Evolutionary conservation across 2,888 invertebrate genomes (phyloP).

Genomic region (Hydraecia micacea): DNA sequence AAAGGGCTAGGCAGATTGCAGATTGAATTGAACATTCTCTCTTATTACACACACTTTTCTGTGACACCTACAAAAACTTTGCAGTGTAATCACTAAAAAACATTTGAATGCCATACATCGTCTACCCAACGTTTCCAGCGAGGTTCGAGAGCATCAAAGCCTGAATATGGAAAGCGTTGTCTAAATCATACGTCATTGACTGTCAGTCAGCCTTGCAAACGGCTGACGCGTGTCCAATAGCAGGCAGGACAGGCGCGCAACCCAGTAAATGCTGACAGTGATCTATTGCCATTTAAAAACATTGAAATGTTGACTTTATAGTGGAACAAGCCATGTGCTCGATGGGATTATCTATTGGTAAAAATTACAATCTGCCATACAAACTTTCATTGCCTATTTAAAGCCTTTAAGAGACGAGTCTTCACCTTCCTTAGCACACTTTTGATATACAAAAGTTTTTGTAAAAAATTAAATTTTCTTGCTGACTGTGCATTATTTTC

Average conservation of each 20-base stretch:
- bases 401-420: neutral
- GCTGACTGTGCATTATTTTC: too few species aligned
- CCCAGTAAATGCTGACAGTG: slow-evolving; percentile 16
- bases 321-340: neutral
- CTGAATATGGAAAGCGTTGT: slow-evolving; percentile 9
- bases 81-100: neutral
- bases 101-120: neutral
- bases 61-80: neutral
- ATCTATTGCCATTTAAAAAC: slow-evolving; percentile 32
- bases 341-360: neutral
- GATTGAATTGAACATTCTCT: too few species aligned
- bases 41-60: neutral
- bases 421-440: neutral
- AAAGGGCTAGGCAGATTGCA: too few species aligned
- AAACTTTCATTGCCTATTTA: neutral
- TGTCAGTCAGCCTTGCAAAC: slow-evolving; percentile 34
- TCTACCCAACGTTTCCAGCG: neutral
- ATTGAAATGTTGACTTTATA: slow-evolving; percentile 7
- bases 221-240: slow-evolving; percentile 7
- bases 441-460: neutral
- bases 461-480: too few species aligned
- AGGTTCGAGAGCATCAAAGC: slow-evolving; percentile 5
- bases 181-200: slow-evolving; percentile 31
- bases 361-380: neutral
- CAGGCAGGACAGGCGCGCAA: neutral